A percentile compares a stretch with the other conserved stretches of the same genome.
Conservation (phyloP, 2,113 vertebrate genomes). For the Oryctolagus cuniculus region mOryCun1.1 NC_091452.1:2479501-2480000, state of each 20-base stretch:
- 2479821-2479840: not conserved
- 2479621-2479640: not conserved
- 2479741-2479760: too few species aligned
- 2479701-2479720: not conserved
- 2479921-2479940: not conserved
- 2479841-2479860: not conserved
- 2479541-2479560: too few species aligned
- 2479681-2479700: too few species aligned
- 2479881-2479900: not conserved
- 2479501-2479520: too few species aligned
- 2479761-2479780: too few species aligned
- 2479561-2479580: not conserved
- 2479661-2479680: fast-evolving
- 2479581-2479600: too few species aligned
- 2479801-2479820: not conserved
- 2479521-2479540: not conserved
- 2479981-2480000: not conserved
- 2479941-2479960: not conserved
- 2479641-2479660: fast-evolving
- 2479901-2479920: not conserved
- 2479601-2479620: not conserved
- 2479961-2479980: not conserved
- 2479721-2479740: too few species aligned
- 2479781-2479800: too few species aligned
- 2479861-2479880: too few species aligned